Evolutionary conservation across 2,113 vertebrate genomes (phyloP).

Genomic region (Ammodytes marinus): DNA sequence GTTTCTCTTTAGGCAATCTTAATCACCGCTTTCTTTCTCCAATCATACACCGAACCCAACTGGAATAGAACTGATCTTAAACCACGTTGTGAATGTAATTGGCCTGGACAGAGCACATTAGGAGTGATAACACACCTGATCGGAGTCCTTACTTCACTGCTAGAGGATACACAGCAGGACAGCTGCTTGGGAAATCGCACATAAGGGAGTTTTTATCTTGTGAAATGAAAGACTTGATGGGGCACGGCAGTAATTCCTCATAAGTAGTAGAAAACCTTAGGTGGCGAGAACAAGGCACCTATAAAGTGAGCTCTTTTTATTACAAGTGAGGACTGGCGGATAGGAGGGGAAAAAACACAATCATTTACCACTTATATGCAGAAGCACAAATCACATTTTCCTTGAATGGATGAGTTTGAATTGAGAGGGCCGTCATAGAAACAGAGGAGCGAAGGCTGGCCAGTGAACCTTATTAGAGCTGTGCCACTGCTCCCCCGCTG

Average conservation of each 20-base stretch:
- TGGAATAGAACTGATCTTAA: conserved; percentile 43
- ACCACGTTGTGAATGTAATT: conserved; percentile 55
- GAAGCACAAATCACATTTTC: conserved; percentile 43
- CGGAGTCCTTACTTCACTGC: conserved; percentile 39
- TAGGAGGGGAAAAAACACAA: conserved; percentile 26
- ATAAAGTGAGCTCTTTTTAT: conserved; percentile 18
- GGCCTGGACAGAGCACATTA: conserved; percentile 31
- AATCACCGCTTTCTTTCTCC: conserved; percentile 47
- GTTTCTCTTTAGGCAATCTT: conserved; percentile 54
- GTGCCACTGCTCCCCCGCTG: conserved; percentile 46
- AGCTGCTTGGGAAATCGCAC: conserved; percentile 43
- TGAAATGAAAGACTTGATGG: conserved; percentile 41
- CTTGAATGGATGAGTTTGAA: conserved; percentile 37
- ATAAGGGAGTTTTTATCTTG: conserved; percentile 20
- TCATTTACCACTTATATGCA: conserved; percentile 59
- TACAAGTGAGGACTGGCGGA: background rate
- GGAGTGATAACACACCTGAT: conserved; percentile 26
- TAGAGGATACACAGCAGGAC: conserved; percentile 29
- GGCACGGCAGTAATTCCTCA: conserved; percentile 30
- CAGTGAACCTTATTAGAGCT: conserved; percentile 63
- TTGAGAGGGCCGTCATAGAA: conserved; percentile 40
- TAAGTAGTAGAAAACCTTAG: conserved; percentile 5
- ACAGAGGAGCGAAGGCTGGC: conserved; percentile 34
- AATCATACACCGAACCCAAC: conserved; percentile 21
- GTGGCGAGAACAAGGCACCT: background rate